These are phyloP conservation scores for Merops nubicus DNA, from an alignment of 2,113 vertebrate species.

Conservation along the genomic window DNA sequence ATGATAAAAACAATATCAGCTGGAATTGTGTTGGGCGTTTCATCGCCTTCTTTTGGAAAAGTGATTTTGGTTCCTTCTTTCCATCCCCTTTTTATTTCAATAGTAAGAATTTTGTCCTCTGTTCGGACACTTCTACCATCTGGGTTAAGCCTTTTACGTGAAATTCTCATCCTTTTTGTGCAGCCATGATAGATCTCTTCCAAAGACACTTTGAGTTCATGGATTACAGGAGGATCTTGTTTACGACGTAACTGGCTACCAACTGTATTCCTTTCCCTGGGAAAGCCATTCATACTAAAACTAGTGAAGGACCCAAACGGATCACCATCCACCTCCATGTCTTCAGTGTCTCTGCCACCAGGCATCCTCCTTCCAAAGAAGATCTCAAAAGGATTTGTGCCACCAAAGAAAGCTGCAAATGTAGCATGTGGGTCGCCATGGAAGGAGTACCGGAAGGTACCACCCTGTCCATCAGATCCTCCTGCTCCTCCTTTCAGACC, in stretches of 20 bases:
- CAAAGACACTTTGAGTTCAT: constrained; percentile 92
- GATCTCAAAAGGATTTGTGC: constrained; percentile 95
- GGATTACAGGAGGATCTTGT: constrained; percentile 95
- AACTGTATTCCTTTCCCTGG: constrained; percentile 90
- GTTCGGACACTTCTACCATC: constrained; percentile 90
- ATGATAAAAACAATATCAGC: constrained; percentile 98
- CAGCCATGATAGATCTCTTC: constrained; percentile 96
- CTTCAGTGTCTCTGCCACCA: constrained; percentile 89
- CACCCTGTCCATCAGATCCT: constrained; percentile 88
- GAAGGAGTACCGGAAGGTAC: constrained; percentile 94
- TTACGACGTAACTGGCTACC: constrained; percentile 85
- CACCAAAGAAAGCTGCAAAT: constrained; percentile 96
- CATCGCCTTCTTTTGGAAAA: constrained; percentile 95
- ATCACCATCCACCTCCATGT: constrained; percentile 96
- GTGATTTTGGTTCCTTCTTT: constrained; percentile 99
- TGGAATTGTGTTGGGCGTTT: constrained; percentile 90
- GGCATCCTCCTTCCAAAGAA: constrained; percentile 93
- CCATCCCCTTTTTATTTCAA: constrained; percentile 97
- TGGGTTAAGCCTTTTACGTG: constrained; percentile 91
- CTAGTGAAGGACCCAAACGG: constrained; percentile 90
- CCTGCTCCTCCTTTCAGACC: constrained; percentile 94
- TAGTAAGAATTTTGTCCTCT: constrained; percentile 97
- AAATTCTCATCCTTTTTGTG: constrained; percentile 98
- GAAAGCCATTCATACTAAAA: constrained; percentile 95
- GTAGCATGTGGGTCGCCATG: constrained; percentile 97